These are phyloP conservation scores for Leuciscus idus DNA, from an alignment of 2,113 vertebrate species.

Conservation along the genomic window DNA sequence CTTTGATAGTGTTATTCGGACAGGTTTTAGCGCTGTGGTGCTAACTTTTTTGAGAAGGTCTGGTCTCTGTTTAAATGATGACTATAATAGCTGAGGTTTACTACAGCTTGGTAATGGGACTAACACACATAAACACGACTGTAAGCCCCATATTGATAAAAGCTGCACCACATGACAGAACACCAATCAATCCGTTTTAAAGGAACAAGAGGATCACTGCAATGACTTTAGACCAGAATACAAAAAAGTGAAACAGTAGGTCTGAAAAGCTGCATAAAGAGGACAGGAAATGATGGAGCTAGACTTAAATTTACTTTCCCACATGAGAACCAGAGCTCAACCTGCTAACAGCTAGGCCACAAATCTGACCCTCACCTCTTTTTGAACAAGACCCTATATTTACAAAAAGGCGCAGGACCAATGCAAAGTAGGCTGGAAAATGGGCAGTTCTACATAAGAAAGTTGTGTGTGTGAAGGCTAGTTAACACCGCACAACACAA, in stretches of 20 bases:
- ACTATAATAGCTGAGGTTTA: background rate
- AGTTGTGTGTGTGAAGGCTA: slow-evolving; percentile 13
- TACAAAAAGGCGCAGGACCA: slow-evolving; percentile 1
- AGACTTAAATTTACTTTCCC: background rate
- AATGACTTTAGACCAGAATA: background rate
- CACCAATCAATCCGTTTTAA: background rate
- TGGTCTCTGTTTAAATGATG: background rate
- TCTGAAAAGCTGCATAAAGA: background rate
- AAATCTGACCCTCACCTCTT: background rate
- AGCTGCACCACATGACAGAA: background rate
- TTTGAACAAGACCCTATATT: background rate
- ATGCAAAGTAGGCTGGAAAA: slow-evolving; percentile 25
- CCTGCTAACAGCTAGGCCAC: background rate
- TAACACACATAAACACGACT: background rate
- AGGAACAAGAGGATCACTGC: background rate
- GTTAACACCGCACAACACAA: slow-evolving; percentile 34
- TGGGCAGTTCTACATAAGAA: background rate
- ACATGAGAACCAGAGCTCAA: background rate
- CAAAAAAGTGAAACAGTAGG: background rate
- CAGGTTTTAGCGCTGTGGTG: background rate
- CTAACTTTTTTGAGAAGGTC: background rate
- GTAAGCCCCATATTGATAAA: background rate
- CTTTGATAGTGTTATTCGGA: slow-evolving; percentile 12
- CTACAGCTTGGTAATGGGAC: background rate
- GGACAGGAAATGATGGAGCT: background rate